phyloP scores from a whole-genome alignment of 2,888 invertebrate genomes.

The Tipula lateralis region DNA sequence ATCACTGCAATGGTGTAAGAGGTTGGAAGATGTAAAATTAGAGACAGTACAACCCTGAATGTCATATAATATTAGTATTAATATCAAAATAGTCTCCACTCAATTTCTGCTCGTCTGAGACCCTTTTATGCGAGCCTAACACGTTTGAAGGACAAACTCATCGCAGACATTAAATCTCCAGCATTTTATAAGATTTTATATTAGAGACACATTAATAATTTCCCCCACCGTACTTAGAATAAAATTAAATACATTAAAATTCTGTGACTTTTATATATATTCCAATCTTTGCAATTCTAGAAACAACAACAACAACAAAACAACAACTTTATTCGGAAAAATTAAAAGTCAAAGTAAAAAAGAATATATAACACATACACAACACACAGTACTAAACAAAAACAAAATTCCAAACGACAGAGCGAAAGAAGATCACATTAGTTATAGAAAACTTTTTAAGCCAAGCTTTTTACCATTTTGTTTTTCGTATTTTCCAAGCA shows the following conservation, averaged over 20 bases:
- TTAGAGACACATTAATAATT: not conserved
- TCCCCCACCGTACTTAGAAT: not conserved
- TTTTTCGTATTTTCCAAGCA: slow-evolving; percentile 26
- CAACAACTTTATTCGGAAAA: not conserved
- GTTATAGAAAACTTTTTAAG: slow-evolving; percentile 29
- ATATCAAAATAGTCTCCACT: too few relatives aligned
- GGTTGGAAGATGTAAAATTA: too few relatives aligned
- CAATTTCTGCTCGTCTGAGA: too few relatives aligned
- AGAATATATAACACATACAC: slow-evolving; percentile 12
- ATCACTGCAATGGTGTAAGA: too few relatives aligned
- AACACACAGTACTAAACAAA: slow-evolving; percentile 6
- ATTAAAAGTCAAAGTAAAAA: slow-evolving; percentile 27
- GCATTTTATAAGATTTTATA: not conserved
- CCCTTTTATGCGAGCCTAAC: too few relatives aligned
- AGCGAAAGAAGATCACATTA: slow-evolving; percentile 27
- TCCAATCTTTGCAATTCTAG: not conserved
- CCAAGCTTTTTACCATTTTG: slow-evolving; percentile 19
- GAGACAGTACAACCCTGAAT: too few relatives aligned
- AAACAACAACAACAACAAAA: not conserved
- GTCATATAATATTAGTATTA: too few relatives aligned
- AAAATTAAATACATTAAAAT: slow-evolving; percentile 19
- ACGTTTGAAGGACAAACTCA: not conserved
- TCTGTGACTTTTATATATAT: not conserved
- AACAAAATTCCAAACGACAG: not conserved
- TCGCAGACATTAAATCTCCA: not conserved